Evolutionary conservation across 2,113 vertebrate species (phyloP).

Genomic region (Ceuthmochares aereus): DNA sequence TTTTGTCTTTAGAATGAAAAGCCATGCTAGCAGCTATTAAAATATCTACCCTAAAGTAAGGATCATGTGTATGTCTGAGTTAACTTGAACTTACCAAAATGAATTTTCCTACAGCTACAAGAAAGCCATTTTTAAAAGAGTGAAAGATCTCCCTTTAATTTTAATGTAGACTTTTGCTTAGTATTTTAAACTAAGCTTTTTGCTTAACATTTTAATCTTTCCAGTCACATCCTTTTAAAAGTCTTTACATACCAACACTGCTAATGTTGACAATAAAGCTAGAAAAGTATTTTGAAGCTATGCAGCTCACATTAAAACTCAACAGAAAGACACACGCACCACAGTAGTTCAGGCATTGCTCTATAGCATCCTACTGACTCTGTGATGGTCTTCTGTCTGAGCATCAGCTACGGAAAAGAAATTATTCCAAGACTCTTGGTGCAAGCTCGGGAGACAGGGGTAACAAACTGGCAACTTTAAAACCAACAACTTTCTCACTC

Average conservation of each 20-base stretch:
- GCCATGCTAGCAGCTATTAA: background rate
- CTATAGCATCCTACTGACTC: background rate
- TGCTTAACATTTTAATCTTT: background rate
- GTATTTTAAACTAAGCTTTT: background rate
- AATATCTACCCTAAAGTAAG: background rate
- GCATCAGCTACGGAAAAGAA: background rate
- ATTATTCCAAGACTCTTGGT: background rate
- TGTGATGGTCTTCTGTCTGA: background rate
- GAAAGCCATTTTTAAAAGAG: background rate
- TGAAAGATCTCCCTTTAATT: background rate
- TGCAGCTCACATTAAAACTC: background rate
- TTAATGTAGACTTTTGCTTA: background rate
- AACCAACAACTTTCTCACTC: slow-evolving; percentile 3
- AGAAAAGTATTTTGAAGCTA: background rate
- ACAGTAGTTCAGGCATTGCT: too few relatives aligned
- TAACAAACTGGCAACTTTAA: background rate
- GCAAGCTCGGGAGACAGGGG: background rate
- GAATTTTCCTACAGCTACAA: background rate
- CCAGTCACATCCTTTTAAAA: background rate
- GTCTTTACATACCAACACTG: background rate
- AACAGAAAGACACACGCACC: background rate
- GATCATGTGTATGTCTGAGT: background rate
- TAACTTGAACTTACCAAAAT: background rate
- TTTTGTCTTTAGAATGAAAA: slow-evolving; percentile 25
- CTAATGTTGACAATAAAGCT: background rate